Evolutionary conservation across 2,113 vertebrate species (phyloP), one percentile per base, ranked within the genome.

Genomic region (Oreotrochilus melanogaster): DNA sequence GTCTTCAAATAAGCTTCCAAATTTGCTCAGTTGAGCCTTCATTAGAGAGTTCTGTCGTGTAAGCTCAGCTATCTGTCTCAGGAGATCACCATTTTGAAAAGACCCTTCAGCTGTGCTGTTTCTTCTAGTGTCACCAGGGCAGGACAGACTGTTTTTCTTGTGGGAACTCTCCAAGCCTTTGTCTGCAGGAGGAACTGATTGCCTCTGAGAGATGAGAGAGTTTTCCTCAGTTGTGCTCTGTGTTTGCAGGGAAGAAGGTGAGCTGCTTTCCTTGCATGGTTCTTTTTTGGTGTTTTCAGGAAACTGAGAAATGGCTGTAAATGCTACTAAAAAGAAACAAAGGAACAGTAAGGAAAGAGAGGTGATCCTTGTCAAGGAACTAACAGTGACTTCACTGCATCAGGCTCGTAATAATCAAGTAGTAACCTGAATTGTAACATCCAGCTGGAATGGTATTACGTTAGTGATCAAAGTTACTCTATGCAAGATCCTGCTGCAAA

Each of bases 1-100:
- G 35, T 97, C 96, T 70, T 93, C 97, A 39, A 86, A 74, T 21
- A 65, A 58, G 18, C 23, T 57, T 66, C 71, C 67, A 45, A 96
- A 96, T 90, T 97, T 98, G 79, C 25, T 97, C 19, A 99, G 97
- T 72, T 98, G 98, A 65, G 98, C 94, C 96, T 95, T 98, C 53
- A 99, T 98, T 28, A 97, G 88, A 17, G 98, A 96, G n/a, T 99
- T 99, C 95, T 99, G 98, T 70, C 81, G 60, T 8, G 98, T 98
- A 56, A 99, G 92, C 91, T 99, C 97, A 10, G 98, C 95, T 60
- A 99, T 98, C 87, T 98, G 98, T 18, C 95, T 93, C 92, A 98
- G 83, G 72, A 99, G 76, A 64, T 98, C 97, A 23, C 98, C 89
- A 14, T 95, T 97, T 6, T 92, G 92, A 62, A 90, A 13, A 9